Evolutionary conservation across 2,797 vertebrate species (phyloP).

Genomic region (Ctenochaetus hawaiiensis): DNA sequence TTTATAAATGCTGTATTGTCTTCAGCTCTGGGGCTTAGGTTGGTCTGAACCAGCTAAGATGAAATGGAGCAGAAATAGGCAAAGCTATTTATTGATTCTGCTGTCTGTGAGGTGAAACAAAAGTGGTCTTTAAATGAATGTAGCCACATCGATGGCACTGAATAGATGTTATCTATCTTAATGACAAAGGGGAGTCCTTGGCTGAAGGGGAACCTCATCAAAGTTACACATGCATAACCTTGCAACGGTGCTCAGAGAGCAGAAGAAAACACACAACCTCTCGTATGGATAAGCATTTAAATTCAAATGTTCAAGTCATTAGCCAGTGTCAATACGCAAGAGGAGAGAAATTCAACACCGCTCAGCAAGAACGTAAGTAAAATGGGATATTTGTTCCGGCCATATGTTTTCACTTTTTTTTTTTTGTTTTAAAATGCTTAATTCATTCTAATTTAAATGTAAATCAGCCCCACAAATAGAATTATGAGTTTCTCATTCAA

Average conservation of each 20-base stretch:
- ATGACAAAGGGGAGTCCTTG: slow-evolving; percentile 78
- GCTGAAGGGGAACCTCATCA: slow-evolving; percentile 77
- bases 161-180: slow-evolving; percentile 79
- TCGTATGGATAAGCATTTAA: slow-evolving; percentile 54
- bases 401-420: slow-evolving; percentile 7
- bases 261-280: slow-evolving; percentile 28
- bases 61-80: slow-evolving; percentile 71
- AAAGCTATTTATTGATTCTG: slow-evolving; percentile 72
- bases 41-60: slow-evolving; percentile 49
- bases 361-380: neutral
- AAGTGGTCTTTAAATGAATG: slow-evolving; percentile 75
- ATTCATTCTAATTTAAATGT: slow-evolving; percentile 72
- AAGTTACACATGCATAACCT: slow-evolving; percentile 72
- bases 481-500: slow-evolving; percentile 19
- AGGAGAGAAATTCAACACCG: slow-evolving; percentile 18
- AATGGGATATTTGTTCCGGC: neutral
- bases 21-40: slow-evolving; percentile 24
- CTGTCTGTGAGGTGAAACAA: slow-evolving; percentile 75
- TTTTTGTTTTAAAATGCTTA: slow-evolving; percentile 50
- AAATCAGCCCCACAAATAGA: slow-evolving; percentile 53
- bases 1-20: slow-evolving; percentile 19
- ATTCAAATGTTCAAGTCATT: slow-evolving; percentile 46
- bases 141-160: slow-evolving; percentile 63
- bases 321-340: slow-evolving; percentile 22
- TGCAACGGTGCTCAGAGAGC: slow-evolving; percentile 27